Percentiles rank a stretch among this genome's conserved stretches.
Evolutionary conservation across 2,797 vertebrate species (phyloP).

Genomic region (Discoglossus pictus): DNA sequence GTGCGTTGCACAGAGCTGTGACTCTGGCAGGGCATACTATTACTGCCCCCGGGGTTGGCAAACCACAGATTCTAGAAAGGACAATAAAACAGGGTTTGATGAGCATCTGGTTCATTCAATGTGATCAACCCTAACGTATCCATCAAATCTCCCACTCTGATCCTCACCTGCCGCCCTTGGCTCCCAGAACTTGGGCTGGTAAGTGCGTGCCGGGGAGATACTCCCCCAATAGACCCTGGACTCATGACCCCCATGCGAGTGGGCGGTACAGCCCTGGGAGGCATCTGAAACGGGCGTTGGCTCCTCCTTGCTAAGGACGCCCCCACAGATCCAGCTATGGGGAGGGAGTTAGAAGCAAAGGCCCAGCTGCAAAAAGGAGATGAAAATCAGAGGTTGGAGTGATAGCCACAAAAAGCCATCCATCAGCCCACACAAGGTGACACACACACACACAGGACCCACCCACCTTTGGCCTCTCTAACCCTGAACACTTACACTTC

Average conservation of each 20-base stretch:
- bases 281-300: conserved; percentile 86
- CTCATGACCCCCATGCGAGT: conserved; percentile 82
- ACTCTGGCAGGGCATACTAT: conserved; percentile 94
- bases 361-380: conserved; percentile 77
- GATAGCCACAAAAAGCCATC: neutral
- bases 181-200: conserved; percentile 77
- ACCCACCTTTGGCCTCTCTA: no score
- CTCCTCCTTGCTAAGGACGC: conserved; percentile 81
- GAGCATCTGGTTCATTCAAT: no score
- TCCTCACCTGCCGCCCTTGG: conserved; percentile 88
- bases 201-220: conserved; percentile 84
- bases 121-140: no score
- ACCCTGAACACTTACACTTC: no score
- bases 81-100: neutral
- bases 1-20: conserved; percentile 93
- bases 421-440: neutral
- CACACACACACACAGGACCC: neutral
- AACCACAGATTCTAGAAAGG: conserved; percentile 85
- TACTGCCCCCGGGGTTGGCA: conserved; percentile 91
- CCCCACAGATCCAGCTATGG: conserved; percentile 96
- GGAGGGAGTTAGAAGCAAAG: conserved; percentile 93
- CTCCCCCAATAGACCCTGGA: conserved; percentile 79
- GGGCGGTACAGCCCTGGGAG: conserved; percentile 82
- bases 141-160: neutral
- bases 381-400: neutral